Evolutionary conservation across 1,140 invertebrate species (phyloP).

Genomic region (Apis mellifera): Amel_HAv3.1 CM009945.2:3116501-3117000

Average conservation of each 20-base stretch:
- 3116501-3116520: constrained; percentile 28
- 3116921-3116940: not conserved
- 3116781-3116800: not conserved
- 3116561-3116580: constrained; percentile 40
- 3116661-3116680: constrained; percentile 16
- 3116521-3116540: constrained; percentile 2
- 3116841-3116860: not conserved
- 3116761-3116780: not conserved
- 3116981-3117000: not conserved
- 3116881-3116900: not conserved
- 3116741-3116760: constrained; percentile 21
- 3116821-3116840: not conserved
- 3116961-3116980: not conserved
- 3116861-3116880: not conserved
- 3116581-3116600: constrained; percentile 23
- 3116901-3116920: not conserved
- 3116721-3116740: not conserved
- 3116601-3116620: constrained; percentile 37
- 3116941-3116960: not conserved
- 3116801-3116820: not conserved
- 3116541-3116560: not conserved
- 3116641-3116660: not conserved
- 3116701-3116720: constrained; percentile 20
- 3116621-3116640: constrained; percentile 19
- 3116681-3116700: constrained; percentile 4